Base-by-base conservation (phyloP, 2,888 invertebrate species). In the Caenorhabditis panamensis region DNA sequence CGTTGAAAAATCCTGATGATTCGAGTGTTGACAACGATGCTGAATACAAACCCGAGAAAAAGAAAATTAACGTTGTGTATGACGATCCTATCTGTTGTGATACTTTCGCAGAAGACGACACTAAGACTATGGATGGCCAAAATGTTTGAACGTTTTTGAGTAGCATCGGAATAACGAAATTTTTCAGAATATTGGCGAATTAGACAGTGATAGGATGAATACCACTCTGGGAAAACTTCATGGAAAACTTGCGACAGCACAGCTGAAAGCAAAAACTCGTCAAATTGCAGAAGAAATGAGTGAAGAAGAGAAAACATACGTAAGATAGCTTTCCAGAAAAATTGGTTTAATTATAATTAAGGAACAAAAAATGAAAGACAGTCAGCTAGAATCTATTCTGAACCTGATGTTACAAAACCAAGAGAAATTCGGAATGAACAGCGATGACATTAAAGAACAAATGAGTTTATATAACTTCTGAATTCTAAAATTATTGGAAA, bases 161-260 rank as follows among this genome's bases (percentile, higher is more conserved):
- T n/a, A n/a, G n/a, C n/a, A n/a, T n/a, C n/a, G n/a, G n/a, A n/a
- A n/a, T n/a, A n/a, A n/a, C n/a, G n/a, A n/a, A n/a, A n/a, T n/a
- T n/a, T n/a, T n/a, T n/a, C n/a, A n/a, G n/a, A n/a, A n/a, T n/a
- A n/a, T n/a, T n/a, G n/a, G n/a, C n/a, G n/a, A n/a, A n/a, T n/a
- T 47, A 4, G 51, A 59, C 11, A 16, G n/a, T 31, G 79, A 82
- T 54, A 54, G 51, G n/a, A 73, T 82, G 36, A 79, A 79, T 20
- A 22, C 64, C 22, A 82, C 72, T 24, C 59, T 86, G 16, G 86
- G 85, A 24, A 82, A 86, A 24, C 61, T 89, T 1, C 89, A 89
- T 64, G 89, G 89, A n/a, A 89, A 89, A 71, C 77, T 89, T 49
- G 88, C 88, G 0, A 89, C 89, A 0, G 89, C 89, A 18, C 84